phyloP scores from a whole-genome alignment of 2,888 invertebrate genomes.

The Chirona hameri region DNA sequence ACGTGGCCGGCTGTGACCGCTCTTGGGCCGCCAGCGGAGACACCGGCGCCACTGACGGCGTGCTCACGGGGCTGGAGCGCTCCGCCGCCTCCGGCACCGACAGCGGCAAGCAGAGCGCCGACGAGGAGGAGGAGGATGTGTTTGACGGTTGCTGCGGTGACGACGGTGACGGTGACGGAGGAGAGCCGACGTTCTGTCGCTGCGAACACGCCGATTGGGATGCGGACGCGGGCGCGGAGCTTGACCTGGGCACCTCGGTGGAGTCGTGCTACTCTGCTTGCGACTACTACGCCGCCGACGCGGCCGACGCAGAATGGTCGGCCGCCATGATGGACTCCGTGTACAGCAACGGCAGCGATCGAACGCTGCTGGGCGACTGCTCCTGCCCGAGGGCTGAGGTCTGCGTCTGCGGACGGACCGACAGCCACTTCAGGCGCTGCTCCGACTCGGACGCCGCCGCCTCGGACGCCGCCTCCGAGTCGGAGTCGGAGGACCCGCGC shows the following conservation, averaged over 20 bases:
- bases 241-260: background rate
- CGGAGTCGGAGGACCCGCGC: background rate
- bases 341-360: background rate
- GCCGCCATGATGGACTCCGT: background rate
- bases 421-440: background rate
- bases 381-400: background rate
- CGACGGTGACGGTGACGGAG: background rate
- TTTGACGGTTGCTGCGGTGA: background rate
- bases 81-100: background rate
- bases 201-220: background rate
- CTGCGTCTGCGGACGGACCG: background rate
- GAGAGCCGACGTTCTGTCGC: background rate
- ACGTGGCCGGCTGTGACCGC: background rate
- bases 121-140: background rate
- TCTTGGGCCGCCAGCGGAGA: background rate
- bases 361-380: background rate
- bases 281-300: background rate
- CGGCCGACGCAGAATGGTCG: background rate
- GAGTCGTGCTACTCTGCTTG: conserved; percentile 13
- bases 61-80: background rate
- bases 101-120: conserved; percentile 10
- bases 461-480: background rate
- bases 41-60: background rate
- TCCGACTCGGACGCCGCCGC: too few species aligned
- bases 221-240: background rate